Evolutionary conservation across 2,888 invertebrate species (phyloP), one percentile per base, ranked within the genome.

Genomic region (Prosapia bicincta): DNA sequence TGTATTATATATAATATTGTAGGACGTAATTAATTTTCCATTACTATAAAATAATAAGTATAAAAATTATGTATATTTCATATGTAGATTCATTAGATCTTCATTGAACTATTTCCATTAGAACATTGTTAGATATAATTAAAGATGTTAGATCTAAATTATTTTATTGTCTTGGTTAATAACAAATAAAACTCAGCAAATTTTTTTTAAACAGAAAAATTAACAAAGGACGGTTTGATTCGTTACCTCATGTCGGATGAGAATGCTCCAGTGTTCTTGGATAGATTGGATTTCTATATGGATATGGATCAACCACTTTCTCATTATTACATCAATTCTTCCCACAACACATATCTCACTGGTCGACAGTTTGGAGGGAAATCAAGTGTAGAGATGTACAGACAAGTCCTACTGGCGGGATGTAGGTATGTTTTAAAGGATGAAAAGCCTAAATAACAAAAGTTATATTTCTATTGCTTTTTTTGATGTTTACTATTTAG

Each of bases 231-330:
- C 85, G 99, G 99, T 43, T 91, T 99, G 81, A 97, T 98, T 86
- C 92, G 98, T 78, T 99, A 99, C 87, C 90, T 99, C 80, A 99
- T 99, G 98, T 99, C 99, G 0, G 99, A 99, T 85, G 99, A 99
- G 87, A 99, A 99, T 87, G 98, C 99, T 0, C 99, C 99, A 0
- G 99, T 99, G 79, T 99, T 99, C 87, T 88, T 99, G 80, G 99
- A 99, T 86, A 90, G 98, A n/a, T 87, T 99, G 81, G 98, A 98
- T 84, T 94, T 96, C 83, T 97, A 97, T 83, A 95, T 94, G 95
- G 99, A 99, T 80, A 99, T 99, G 99, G 99, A 99, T 85, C 98
- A 99, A 84, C 95, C 99, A 0, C 85, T 99, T 74, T 93, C 97
- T 9, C 99, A 99, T 85, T 99, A 99, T 87, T 99, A 98, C 87